Percentiles rank a stretch among this genome's conserved stretches.
Evolutionary conservation across 1,140 invertebrate species (phyloP).

Genomic region (Trachelipus rathkii): DNA sequence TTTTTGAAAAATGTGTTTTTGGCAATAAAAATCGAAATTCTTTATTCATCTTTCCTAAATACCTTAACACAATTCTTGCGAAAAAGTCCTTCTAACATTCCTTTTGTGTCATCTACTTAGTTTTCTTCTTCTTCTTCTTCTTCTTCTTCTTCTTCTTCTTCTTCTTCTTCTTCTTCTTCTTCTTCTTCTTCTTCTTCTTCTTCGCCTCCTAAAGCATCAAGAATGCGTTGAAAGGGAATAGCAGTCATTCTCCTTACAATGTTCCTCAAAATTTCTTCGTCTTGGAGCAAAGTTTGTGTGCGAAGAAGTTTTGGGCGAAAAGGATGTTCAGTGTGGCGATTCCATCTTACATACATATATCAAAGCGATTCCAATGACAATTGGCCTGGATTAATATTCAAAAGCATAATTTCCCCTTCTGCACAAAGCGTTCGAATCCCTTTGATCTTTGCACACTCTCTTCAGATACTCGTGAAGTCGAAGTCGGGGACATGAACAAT

Average conservation of each 20-base stretch:
- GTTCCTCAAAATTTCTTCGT: not conserved
- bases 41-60: too few relatives aligned
- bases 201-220: not conserved
- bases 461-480: not conserved
- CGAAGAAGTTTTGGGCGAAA: not conserved
- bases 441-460: not conserved
- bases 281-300: conserved; percentile 3
- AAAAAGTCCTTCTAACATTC: too few relatives aligned
- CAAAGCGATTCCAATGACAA: conserved; percentile 9
- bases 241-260: not conserved
- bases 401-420: not conserved
- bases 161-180: too few relatives aligned
- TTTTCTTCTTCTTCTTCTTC: too few relatives aligned
- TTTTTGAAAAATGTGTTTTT: too few relatives aligned
- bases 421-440: not conserved
- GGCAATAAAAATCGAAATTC: too few relatives aligned
- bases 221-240: not conserved
- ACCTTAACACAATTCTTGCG: too few relatives aligned
- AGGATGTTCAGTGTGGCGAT: conserved; percentile 1
- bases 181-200: not conserved
- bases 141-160: too few relatives aligned
- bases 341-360: not conserved
- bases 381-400: conserved; percentile 12
- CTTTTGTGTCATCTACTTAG: too few relatives aligned
- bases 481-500: not conserved